A percentile compares a stretch with the other conserved stretches of the same genome.
These are phyloP conservation scores for Lontra canadensis DNA, from an alignment of 2,113 vertebrate species.

Conservation along the genomic window DNA sequence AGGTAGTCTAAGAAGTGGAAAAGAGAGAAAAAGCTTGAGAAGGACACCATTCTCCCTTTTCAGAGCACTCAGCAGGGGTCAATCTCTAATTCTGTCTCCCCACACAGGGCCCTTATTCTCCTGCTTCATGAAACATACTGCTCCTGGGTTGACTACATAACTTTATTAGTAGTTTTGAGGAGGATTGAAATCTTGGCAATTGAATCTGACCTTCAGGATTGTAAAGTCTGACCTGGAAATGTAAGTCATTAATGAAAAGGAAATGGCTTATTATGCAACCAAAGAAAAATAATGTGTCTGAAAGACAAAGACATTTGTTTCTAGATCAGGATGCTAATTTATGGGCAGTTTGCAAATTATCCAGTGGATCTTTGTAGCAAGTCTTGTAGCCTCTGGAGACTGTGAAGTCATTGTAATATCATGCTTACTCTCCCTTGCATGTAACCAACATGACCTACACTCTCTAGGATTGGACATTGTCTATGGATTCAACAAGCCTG, in stretches of 20 bases:
- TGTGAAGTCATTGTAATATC: not conserved
- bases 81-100: not conserved
- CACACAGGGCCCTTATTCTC: not conserved
- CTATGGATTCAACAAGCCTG: not conserved
- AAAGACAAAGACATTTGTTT: slow-evolving; percentile 42
- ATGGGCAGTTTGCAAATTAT: not conserved
- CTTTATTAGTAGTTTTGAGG: not conserved
- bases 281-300: slow-evolving; percentile 7
- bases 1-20: not conserved
- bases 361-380: not conserved
- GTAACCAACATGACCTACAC: not conserved
- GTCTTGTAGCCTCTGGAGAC: not conserved
- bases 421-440: not conserved
- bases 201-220: slow-evolving; percentile 46
- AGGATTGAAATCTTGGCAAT: not conserved
- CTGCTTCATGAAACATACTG: not conserved
- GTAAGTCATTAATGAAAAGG: slow-evolving; percentile 41
- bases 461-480: not conserved
- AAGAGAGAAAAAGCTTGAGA: not conserved
- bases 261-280: slow-evolving; percentile 46
- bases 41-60: not conserved
- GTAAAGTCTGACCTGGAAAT: slow-evolving; percentile 40
- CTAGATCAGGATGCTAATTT: not conserved
- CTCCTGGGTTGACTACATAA: not conserved
- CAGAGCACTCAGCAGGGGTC: not conserved